Evolutionary conservation across 2,113 vertebrate species (phyloP), one percentile per base, ranked within the genome.

Genomic region (Nothoprocta perdicaria): DNA sequence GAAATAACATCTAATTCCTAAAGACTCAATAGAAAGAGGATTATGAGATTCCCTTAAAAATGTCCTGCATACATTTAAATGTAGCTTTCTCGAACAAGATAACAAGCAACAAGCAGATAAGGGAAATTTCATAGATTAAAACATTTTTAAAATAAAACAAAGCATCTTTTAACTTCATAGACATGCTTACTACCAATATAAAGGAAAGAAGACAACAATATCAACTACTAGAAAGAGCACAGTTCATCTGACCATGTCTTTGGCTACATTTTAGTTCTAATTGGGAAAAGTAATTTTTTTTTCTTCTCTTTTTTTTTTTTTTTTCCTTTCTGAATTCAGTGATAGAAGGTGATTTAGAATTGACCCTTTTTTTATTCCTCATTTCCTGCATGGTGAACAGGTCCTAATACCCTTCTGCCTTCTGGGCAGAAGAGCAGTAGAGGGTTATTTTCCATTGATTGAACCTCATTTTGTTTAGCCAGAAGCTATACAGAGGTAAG

Each of bases 401-500:
- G 33, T 78, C 40, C 84, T 72, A 80, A 57, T 14, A 61, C 4
- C 71, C 50, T 76, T 71, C 52, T 55, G 46, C 19, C 67, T 84
- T 80, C 40, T 74, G 78, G 69, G 73, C 35, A 88, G 75, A 95
- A 45, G 5, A 91, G 50, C 53, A 83, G 46, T 41, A 79, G 86
- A 92, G 16, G 26, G 79, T 84, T 77, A 71, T 76, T 92, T 77
- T 79, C 48, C 53, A 93, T 77, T 86, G 69, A 66, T 12, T 95
- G 88, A 95, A 61, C 62, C 53, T 86, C 62, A 81, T 86, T 71
- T 29, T 78, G 57, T 60, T 92, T 67, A 79, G 31, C 46, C 89
- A 68, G 63, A 88, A 96, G 83, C 67, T 80, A 77, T 48, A 69
- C 66, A 69, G 29, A 92, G 35, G 78, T 38, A 95, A 86, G 33